phyloP scores from a whole-genome alignment of 2,888 invertebrate genomes.

The Aporophyla lueneburgensis region DNA sequence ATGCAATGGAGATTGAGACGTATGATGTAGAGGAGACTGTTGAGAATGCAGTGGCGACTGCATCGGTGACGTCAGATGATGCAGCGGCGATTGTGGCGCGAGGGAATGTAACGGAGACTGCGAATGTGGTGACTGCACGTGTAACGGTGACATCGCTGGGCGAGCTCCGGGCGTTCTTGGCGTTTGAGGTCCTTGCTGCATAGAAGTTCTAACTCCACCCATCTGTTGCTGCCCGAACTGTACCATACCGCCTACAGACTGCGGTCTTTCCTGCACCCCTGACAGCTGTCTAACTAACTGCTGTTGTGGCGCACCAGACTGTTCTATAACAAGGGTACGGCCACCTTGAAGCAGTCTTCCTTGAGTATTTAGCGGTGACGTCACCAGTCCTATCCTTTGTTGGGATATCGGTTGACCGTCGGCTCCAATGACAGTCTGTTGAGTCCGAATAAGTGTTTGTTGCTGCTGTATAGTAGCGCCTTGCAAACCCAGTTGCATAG shows the following conservation, averaged over 20 bases:
- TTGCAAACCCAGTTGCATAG: conserved; percentile 86
- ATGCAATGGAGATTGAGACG: conserved; percentile 83
- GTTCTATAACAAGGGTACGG: conserved; percentile 86
- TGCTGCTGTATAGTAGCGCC: conserved; percentile 79
- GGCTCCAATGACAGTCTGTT: conserved; percentile 81
- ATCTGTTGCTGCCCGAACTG: conserved; percentile 84
- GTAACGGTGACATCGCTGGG: conserved; percentile 85
- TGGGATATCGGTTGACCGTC: conserved; percentile 82
- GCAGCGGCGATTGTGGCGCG: conserved; percentile 79
- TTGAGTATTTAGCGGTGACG: conserved; percentile 82
- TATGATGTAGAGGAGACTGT: conserved; percentile 83
- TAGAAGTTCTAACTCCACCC: conserved; percentile 57
- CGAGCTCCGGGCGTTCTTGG: conserved; percentile 78
- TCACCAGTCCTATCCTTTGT: conserved; percentile 84
- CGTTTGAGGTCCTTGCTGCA: conserved; percentile 72
- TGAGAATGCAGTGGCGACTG: conserved; percentile 86
- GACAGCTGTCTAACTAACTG: conserved; percentile 84
- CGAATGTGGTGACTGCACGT: conserved; percentile 85
- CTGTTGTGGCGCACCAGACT: conserved; percentile 81
- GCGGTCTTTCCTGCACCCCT: conserved; percentile 78
- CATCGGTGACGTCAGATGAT: conserved; percentile 81
- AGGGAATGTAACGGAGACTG: conserved; percentile 79
- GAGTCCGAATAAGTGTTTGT: conserved; percentile 85
- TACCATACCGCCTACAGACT: conserved; percentile 80
- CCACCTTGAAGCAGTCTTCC: conserved; percentile 82